Percentiles rank a stretch among this genome's conserved stretches.
Evolutionary conservation across 2,888 invertebrate species (phyloP).

Genomic region (Drosophila gaucha): DNA sequence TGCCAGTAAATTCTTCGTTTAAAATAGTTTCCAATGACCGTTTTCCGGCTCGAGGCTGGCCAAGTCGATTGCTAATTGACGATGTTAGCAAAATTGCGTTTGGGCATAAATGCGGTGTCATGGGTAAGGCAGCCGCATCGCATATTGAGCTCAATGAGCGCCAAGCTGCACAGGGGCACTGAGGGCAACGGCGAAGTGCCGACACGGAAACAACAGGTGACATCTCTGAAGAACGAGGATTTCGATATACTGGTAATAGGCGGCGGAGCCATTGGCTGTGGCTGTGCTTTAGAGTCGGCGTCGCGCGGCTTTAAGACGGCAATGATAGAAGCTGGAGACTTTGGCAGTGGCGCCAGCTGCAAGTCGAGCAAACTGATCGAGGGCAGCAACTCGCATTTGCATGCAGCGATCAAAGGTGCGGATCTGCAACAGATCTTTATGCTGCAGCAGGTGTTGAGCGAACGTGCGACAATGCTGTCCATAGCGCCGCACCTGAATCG

Average conservation of each 20-base stretch:
- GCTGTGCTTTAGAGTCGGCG: constrained; percentile 96
- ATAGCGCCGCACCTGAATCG: constrained; percentile 98
- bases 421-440: constrained; percentile 98
- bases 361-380: constrained; percentile 99
- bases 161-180: not conserved
- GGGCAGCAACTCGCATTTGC: constrained; percentile 97
- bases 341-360: constrained; percentile 97
- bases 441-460: constrained; percentile 98
- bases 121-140: not conserved
- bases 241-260: constrained; percentile 98
- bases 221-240: constrained; percentile 89
- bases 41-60: not conserved
- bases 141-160: not conserved
- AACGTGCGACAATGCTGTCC: constrained; percentile 95
- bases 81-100: constrained; percentile 17
- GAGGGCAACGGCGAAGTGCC: constrained; percentile 86
- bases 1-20: constrained; percentile 14
- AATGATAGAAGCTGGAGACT: constrained; percentile 97
- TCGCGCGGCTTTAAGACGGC: constrained; percentile 98
- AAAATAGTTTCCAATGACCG: constrained; percentile 5
- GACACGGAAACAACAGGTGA: constrained; percentile 91
- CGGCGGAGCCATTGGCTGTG: constrained; percentile 98
- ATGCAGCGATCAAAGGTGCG: constrained; percentile 94
- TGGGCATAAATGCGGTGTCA: not conserved
- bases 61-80: not conserved